Evolutionary conservation across 2,113 vertebrate species (phyloP).

Genomic region (Psilopogon haemacephalus): DNA sequence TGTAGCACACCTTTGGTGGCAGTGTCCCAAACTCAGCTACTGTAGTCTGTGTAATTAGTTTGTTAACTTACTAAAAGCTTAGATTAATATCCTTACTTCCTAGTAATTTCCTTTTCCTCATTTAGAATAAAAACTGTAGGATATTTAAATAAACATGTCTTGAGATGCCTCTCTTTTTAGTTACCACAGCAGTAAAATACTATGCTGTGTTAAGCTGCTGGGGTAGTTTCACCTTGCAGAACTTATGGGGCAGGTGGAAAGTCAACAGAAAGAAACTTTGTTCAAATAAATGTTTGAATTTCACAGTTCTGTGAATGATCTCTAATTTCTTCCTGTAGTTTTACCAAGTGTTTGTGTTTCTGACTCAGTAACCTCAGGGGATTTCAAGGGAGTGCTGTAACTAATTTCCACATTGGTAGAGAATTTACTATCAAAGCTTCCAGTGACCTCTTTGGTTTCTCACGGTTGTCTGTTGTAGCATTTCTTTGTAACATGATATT

Average conservation of each 20-base stretch:
- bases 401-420: background rate
- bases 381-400: background rate
- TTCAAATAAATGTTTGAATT: background rate
- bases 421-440: background rate
- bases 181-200: background rate
- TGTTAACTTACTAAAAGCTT: background rate
- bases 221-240: background rate
- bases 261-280: background rate
- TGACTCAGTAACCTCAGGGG: background rate
- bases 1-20: background rate
- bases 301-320: background rate
- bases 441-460: background rate
- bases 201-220: background rate
- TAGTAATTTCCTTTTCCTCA: background rate
- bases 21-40: background rate
- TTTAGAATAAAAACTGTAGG: background rate
- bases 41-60: background rate
- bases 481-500: background rate
- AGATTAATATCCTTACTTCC: background rate
- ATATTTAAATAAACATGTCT: background rate
- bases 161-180: background rate
- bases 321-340: background rate
- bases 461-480: background rate
- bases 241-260: fast-evolving
- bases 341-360: background rate